Base-by-base conservation (phyloP, 2,888 invertebrate genomes). In the Ophraella communa region DNA sequence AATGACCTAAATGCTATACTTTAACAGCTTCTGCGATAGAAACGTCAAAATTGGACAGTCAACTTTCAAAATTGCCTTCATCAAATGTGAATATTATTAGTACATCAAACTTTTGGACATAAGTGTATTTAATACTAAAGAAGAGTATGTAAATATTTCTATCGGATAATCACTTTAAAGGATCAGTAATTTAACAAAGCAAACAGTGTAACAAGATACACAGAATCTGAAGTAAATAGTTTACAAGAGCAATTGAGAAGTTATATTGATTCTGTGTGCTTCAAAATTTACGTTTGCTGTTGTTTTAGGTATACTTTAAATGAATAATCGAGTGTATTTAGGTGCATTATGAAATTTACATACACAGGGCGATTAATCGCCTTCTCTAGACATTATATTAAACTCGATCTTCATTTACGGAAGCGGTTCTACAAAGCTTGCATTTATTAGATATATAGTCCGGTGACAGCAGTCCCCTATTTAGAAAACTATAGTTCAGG, bases 211-310 rank as follows among this genome's bases (percentile, higher is more conserved):
- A 27, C 49, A 27, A 51, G 49, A 18, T 51, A n/a, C 27, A n/a
- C n/a, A 1, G 27, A n/a, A 24, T 24, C 23, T 0, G 17, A 14
- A 17, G 5, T 51, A 23, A 24, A 51, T 51, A 51, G 27, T 51
- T 49, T 17, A 51, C 53, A 53, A 39, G 14, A 23, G 39, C 39
- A 54, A 54, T 54, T 54, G 23, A 54, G 54, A 23, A 20, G 33
- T 33, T 20, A 7, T 11, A 39, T 35, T 3, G 21, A 17, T 39
- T 20, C 23, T 23, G 14, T 14, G 2, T 42, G 7, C 14, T 33
- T 14, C 39, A 39, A 39, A 35, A 39, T 54, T 54, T 14, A 54
- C 33, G n/a, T 54, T 21, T 39, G 23, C n/a, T 10, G 35, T 23
- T 14, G 27, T 27, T 51, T n/a, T n/a, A n/a, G n/a, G 21, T 39